phyloP scores from a whole-genome alignment of 64 coral and sea anemone genomes.

The Pachyseris speciosa region DNA sequence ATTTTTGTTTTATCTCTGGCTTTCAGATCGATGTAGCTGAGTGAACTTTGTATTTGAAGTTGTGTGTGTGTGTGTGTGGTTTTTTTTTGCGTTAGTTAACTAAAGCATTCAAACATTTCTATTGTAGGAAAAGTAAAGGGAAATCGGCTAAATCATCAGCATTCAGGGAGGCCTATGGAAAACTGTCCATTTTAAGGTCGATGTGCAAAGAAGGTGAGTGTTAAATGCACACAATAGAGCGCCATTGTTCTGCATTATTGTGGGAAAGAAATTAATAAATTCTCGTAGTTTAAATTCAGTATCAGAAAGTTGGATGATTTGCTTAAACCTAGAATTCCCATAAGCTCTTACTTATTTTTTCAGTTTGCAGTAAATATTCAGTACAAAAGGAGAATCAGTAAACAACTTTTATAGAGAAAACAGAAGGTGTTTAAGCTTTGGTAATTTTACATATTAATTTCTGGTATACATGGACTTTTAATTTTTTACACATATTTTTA shows the following conservation, averaged over 20 bases:
- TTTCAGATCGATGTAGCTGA: too few species aligned
- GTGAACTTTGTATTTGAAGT: too few species aligned
- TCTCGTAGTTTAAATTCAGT: not conserved
- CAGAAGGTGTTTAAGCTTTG: not conserved
- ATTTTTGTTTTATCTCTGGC: too few species aligned
- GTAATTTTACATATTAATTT: not conserved
- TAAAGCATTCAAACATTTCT: not conserved
- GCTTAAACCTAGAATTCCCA: not conserved
- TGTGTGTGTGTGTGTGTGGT: too few species aligned
- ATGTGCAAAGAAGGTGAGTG: slow-evolving; percentile 49
- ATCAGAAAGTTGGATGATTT: not conserved
- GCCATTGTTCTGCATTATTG: not conserved
- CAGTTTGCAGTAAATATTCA: not conserved
- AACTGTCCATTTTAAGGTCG: slow-evolving; percentile 37
- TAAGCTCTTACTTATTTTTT: not conserved
- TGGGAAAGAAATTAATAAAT: not conserved
- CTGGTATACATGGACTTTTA: not conserved
- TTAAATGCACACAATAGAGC: not conserved
- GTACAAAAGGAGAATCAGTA: too few species aligned
- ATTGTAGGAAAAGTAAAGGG: slow-evolving; percentile 1
- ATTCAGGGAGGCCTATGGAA: slow-evolving; percentile 29
- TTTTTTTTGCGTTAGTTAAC: too few species aligned
- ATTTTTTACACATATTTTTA: not conserved
- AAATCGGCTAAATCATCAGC: slow-evolving; percentile 2
- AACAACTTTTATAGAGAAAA: not conserved